Percentiles rank a stretch among this genome's conserved stretches.
Conservation (phyloP, 1,140 invertebrate genomes). For the Bacillus rossius region DNA sequence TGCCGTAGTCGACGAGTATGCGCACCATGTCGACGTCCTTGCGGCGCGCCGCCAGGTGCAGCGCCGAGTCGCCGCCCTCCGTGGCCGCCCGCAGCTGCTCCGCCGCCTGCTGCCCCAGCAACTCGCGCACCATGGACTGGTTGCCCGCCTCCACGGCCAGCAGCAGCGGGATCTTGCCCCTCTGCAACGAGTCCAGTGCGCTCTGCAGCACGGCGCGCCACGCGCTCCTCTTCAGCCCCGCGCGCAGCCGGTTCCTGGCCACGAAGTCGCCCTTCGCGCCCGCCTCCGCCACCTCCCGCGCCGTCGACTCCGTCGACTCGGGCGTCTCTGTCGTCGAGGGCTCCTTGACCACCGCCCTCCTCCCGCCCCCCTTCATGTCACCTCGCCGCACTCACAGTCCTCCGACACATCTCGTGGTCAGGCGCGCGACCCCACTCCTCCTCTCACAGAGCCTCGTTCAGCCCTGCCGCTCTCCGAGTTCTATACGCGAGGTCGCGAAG, state of each 20-base stretch:
- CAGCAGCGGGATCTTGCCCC: conserved; percentile 88
- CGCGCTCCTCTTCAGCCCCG: conserved; percentile 43
- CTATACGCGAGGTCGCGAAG: no score
- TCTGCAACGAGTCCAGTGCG: conserved; percentile 50
- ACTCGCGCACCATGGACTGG: conserved; percentile 85
- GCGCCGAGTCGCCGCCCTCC: conserved; percentile 76
- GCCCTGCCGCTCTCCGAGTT: no score
- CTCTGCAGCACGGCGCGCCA: conserved; percentile 14
- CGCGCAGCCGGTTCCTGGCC: conserved; percentile 48
- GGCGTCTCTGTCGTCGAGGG: no score
- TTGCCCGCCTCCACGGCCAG: conserved; percentile 90
- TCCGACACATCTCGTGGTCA: no score
- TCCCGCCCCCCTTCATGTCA: no score
- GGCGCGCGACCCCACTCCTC: no score
- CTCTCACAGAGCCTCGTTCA: no score
- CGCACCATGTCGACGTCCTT: conserved; percentile 89
- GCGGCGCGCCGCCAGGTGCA: conserved; percentile 85
- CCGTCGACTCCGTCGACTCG: not conserved
- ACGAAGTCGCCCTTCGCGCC: conserved; percentile 36
- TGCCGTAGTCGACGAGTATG: conserved; percentile 88
- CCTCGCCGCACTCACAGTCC: no score
- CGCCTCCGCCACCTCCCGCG: not conserved
- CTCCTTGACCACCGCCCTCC: no score
- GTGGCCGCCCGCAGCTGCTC: conserved; percentile 71
- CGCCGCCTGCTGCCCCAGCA: conserved; percentile 74